Conservation (phyloP, 2,888 invertebrate genomes). For the Halictus ligatus region DNA sequence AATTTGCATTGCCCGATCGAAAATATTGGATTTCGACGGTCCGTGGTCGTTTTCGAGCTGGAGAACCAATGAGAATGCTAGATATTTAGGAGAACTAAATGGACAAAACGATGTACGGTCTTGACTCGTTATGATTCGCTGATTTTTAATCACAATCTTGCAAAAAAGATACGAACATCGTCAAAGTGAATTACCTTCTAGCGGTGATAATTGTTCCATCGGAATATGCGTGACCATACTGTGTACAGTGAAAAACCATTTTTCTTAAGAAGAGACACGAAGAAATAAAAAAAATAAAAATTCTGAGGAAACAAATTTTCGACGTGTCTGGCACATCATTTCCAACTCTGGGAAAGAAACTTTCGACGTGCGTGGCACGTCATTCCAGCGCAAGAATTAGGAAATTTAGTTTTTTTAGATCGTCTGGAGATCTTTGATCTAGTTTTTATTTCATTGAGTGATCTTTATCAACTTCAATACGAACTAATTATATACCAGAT, state of each 20-base stretch:
- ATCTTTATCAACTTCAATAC: too few relatives aligned
- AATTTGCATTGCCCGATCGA: conserved; percentile 14
- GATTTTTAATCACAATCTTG: neutral
- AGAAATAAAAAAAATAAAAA: neutral
- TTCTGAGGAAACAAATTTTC: neutral
- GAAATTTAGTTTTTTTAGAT: too few relatives aligned
- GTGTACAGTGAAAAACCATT: neutral
- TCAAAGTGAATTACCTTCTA: too few relatives aligned
- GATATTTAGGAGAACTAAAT: neutral
- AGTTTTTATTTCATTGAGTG: too few relatives aligned
- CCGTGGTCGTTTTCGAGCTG: neutral
- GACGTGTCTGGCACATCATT: too few relatives aligned
- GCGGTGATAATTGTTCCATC: neutral
- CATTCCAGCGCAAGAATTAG: too few relatives aligned
- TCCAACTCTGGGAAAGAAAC: too few relatives aligned
- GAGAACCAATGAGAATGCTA: neutral
- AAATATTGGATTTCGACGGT: neutral
- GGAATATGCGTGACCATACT: neutral
- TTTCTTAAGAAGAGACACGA: neutral
- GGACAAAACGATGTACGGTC: neutral
- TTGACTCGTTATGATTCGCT: neutral
- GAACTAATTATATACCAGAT: too few relatives aligned
- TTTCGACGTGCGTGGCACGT: too few relatives aligned
- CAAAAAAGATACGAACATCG: too few relatives aligned
- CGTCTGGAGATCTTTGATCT: too few relatives aligned